phyloP scores from a whole-genome alignment of 2,888 invertebrate genomes.

The Chesias legatella region DNA sequence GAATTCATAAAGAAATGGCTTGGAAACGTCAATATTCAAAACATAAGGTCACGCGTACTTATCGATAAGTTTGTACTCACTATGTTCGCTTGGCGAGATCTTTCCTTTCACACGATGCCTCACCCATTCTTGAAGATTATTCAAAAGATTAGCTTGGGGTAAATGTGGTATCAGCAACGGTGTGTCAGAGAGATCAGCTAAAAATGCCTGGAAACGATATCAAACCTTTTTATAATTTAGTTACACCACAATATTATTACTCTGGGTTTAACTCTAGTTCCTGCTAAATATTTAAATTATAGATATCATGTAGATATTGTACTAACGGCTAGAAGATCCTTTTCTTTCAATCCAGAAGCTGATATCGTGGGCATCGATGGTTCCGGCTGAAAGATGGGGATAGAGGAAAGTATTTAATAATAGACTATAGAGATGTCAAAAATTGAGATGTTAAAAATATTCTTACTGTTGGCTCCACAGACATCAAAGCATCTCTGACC shows the following conservation, averaged over 20 bases:
- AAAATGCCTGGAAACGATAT: conserved; percentile 48
- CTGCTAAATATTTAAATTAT: too few relatives aligned
- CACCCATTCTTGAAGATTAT: conserved; percentile 62
- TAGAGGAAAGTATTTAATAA: conserved; percentile 15
- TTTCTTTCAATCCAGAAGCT: conserved; percentile 48
- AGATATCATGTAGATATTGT: too few relatives aligned
- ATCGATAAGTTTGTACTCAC: conserved; percentile 40
- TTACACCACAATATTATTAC: too few relatives aligned
- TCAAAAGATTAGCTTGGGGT: conserved; percentile 56
- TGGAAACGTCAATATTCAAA: too few relatives aligned
- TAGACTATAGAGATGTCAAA: not conserved
- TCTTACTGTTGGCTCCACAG: conserved; percentile 47
- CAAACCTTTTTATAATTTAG: not conserved
- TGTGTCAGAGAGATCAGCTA: conserved; percentile 59
- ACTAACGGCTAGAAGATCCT: conserved; percentile 55
- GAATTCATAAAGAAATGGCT: too few relatives aligned
- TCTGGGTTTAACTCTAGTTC: too few relatives aligned
- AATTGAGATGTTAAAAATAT: conserved; percentile 3
- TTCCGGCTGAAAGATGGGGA: conserved; percentile 44
- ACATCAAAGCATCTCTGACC: conserved; percentile 47
- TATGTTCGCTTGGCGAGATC: conserved; percentile 41
- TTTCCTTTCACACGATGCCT: conserved; percentile 56
- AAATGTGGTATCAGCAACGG: conserved; percentile 65
- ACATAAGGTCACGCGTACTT: too few relatives aligned
- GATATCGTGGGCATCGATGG: conserved; percentile 48